Evolutionary conservation across 1,140 invertebrate species (phyloP), one percentile per base, ranked within the genome.

Genomic region (Brachionus rotundiformis): DNA sequence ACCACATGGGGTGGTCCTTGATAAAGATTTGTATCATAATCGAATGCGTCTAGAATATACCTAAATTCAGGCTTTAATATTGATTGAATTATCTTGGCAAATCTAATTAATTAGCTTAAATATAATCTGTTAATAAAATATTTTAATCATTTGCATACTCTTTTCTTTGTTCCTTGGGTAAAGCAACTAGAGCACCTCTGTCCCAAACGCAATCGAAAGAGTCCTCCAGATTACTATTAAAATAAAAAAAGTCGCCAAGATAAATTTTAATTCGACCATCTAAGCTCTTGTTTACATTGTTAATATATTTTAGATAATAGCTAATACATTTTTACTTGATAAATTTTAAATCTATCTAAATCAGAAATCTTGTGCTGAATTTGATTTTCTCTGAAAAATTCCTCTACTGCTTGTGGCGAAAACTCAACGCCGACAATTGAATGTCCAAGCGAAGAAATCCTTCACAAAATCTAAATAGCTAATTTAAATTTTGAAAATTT

Each of bases 161-260:
- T 49, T 29, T 16, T 8, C 73, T 49, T 33, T 54, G 49, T 8
- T 77, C 73, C 7, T 39, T 29, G 13, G 73, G 73, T 54, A 77
- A 33, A 44, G 73, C 73, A 19, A 77, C 73, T 33, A 77, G 29
- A 23, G 27, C 41, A 33, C 73, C 73, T 47, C 73, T 29, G 19
- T 77, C 73, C 73, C 73, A 77, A 8, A 77, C 73, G 49, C 73
- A 77, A 8, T 77, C 73, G 49, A 77, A 77, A 4, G 16, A 49
- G 7, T 77, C 41, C 49, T 77, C 73, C 13, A 47, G 49, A 36
- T 36, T 68, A 16, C 16, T 39, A 1, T 16, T 36, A 59, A 77
- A 77, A 49, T 77, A 27, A 33, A 77, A 77, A 77, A 77, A 77
- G 33, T 77, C 73, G 1, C 73, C 73, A 3, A 5, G 3, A 59